Evolutionary conservation across 2,888 invertebrate genomes (phyloP).

Genomic region (Agrochola macilenta): DNA sequence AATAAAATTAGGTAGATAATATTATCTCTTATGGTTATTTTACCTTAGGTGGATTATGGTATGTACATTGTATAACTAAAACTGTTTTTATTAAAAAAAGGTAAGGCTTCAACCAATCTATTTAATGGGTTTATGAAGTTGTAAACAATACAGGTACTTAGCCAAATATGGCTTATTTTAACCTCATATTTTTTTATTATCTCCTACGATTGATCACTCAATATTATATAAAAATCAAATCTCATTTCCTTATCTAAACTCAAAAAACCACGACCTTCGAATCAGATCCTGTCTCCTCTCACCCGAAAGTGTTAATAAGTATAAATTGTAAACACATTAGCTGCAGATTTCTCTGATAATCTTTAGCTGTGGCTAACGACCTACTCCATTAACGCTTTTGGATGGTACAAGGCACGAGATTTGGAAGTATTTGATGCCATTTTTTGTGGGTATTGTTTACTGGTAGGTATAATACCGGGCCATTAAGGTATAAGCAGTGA

Average conservation of each 20-base stretch:
- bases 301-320: slow-evolving; percentile 69
- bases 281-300: slow-evolving; percentile 23
- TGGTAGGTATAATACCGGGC: not conserved
- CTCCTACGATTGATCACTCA: too few relatives aligned
- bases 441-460: not conserved
- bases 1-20: too few relatives aligned
- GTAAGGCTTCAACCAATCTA: too few relatives aligned
- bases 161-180: too few relatives aligned
- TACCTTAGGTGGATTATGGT: too few relatives aligned
- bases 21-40: too few relatives aligned
- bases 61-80: too few relatives aligned
- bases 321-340: slow-evolving; percentile 83
- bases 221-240: too few relatives aligned
- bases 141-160: too few relatives aligned
- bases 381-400: slow-evolving; percentile 80
- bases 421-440: not conserved
- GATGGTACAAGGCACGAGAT: slow-evolving; percentile 70
- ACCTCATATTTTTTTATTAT: too few relatives aligned
- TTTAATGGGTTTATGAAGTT: too few relatives aligned
- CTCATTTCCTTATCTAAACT: slow-evolving; percentile 17
- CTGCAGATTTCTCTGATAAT: slow-evolving; percentile 84
- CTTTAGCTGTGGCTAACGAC: slow-evolving; percentile 85
- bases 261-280: slow-evolving; percentile 24
- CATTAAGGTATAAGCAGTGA: not conserved
- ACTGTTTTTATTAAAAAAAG: too few relatives aligned